Conservation (phyloP, 2,113 vertebrate genomes). For the Colius striatus region DNA sequence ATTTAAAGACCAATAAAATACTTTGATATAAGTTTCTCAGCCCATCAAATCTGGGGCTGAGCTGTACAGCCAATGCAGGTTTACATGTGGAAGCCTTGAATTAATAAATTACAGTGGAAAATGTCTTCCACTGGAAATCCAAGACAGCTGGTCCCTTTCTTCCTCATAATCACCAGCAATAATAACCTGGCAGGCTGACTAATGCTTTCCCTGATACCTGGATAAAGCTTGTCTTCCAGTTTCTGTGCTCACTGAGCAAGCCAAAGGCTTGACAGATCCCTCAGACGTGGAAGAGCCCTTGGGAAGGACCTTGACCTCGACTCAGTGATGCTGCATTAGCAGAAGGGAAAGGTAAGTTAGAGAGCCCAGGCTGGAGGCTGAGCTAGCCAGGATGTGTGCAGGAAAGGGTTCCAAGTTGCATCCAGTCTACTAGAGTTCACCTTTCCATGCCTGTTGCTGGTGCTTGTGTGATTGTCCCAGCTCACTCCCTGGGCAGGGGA, state of each 20-base stretch:
- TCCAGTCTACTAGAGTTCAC: fast-evolving
- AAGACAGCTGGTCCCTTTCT: background rate
- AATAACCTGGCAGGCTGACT: background rate
- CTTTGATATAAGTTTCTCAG: background rate
- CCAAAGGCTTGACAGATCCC: background rate
- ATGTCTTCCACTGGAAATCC: background rate
- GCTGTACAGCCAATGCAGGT: background rate
- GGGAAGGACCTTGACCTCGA: background rate
- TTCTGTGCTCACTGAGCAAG: background rate
- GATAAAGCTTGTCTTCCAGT: too few relatives aligned
- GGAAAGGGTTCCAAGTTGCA: background rate
- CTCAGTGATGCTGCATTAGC: background rate
- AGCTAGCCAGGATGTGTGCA: background rate
- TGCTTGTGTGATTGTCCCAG: background rate
- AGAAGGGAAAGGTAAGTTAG: background rate
- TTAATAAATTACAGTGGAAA: background rate
- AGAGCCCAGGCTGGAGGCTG: background rate
- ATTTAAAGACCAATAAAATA: background rate
- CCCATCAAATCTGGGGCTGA: background rate
- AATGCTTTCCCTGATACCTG: background rate
- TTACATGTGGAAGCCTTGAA: background rate
- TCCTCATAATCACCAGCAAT: background rate
- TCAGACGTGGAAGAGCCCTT: background rate
- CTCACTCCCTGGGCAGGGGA: background rate
- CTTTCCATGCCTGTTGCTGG: background rate